A percentile compares a stretch with the other conserved stretches of the same genome.
phyloP scores from a whole-genome alignment of 2,113 vertebrate genomes.

The Rhabdornis inornatus region DNA sequence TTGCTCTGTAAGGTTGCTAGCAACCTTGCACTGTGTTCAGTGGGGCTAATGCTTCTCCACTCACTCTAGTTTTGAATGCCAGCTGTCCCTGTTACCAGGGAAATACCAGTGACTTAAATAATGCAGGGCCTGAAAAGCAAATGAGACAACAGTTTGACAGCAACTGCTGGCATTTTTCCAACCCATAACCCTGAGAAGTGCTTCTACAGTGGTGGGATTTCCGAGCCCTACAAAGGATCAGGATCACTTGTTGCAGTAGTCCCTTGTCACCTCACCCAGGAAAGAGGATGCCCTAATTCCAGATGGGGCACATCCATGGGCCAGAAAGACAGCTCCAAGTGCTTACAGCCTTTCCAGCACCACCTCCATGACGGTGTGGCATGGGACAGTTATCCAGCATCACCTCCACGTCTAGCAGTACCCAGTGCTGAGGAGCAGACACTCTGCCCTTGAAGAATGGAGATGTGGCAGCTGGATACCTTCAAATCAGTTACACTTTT shows the following conservation, averaged over 20 bases:
- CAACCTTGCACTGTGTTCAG: neutral
- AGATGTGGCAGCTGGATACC: neutral
- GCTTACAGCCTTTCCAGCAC: neutral
- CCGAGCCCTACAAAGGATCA: fast-evolving
- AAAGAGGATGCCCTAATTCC: neutral
- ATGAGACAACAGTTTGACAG: neutral
- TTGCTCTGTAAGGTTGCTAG: neutral
- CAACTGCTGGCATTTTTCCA: neutral
- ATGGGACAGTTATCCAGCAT: neutral
- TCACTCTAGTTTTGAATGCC: neutral
- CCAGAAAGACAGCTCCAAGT: neutral
- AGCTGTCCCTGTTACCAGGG: neutral
- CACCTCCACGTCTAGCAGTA: neutral
- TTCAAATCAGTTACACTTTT: neutral
- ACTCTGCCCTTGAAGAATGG: neutral
- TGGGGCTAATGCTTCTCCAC: neutral
- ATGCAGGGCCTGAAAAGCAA: neutral
- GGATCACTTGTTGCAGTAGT: neutral
- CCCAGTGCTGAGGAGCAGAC: neutral
- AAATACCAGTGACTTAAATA: neutral
- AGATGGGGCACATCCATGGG: fast-evolving
- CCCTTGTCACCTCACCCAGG: neutral
- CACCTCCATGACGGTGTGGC: neutral
- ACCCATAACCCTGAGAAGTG: neutral
- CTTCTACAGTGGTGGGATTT: neutral